phyloP scores from a whole-genome alignment of 1,140 invertebrate genomes.

The Aphidius ervi region DNA sequence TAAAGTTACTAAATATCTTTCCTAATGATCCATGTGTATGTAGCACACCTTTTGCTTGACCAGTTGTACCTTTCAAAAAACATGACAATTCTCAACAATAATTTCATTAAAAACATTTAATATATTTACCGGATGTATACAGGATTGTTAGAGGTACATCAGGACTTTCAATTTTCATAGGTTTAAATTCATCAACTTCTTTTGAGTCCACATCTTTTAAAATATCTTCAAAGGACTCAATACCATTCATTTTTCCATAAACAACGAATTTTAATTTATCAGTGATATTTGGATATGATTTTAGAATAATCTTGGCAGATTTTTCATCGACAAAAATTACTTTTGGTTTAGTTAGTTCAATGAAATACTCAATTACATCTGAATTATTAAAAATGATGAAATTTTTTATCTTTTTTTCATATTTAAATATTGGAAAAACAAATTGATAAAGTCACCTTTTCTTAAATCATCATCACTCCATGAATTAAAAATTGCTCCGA shows the following conservation, averaged over 20 bases:
- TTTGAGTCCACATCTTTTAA: constrained; percentile 7
- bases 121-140: constrained; percentile 32
- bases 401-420: too few relatives aligned
- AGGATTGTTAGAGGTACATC: constrained; percentile 29
- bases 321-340: constrained; percentile 34
- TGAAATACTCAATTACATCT: constrained; percentile 27
- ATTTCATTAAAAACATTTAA: too few relatives aligned
- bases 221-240: constrained; percentile 21
- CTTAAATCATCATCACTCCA: constrained; percentile 21
- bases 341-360: constrained; percentile 35
- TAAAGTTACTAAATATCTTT: neutral
- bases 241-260: constrained; percentile 26
- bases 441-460: constrained; percentile 8
- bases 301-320: constrained; percentile 22
- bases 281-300: constrained; percentile 23
- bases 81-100: too few relatives aligned
- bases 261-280: constrained; percentile 30
- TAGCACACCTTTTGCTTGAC: constrained; percentile 29
- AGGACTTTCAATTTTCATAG: constrained; percentile 15
- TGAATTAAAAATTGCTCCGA: constrained; percentile 38
- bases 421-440: neutral
- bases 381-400: neutral
- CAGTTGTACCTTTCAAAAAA: constrained; percentile 16
- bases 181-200: constrained; percentile 18
- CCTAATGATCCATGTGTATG: constrained; percentile 24